Conservation (phyloP, 2,113 vertebrate genomes). For the Microtus richardsoni region DNA sequence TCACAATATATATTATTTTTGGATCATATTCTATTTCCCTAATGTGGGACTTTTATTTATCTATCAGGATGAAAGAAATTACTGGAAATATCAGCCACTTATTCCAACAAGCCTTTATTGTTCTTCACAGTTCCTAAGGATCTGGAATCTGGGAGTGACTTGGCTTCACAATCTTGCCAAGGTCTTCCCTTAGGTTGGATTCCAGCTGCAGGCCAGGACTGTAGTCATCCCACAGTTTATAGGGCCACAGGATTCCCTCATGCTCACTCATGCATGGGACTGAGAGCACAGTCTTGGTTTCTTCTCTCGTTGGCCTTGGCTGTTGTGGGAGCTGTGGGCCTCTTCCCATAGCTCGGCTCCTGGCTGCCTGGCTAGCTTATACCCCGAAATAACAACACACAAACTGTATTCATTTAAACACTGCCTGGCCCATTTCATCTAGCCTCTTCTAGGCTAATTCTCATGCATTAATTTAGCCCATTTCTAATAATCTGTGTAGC, state of each 20-base stretch:
- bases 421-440: too few relatives aligned
- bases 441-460: too few relatives aligned
- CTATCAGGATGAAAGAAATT: background rate
- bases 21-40: slow-evolving; percentile 16
- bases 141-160: slow-evolving; percentile 5
- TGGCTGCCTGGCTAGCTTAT: too few relatives aligned
- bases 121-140: background rate
- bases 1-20: slow-evolving; percentile 41
- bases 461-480: too few relatives aligned
- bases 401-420: too few relatives aligned
- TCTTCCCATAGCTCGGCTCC: too few relatives aligned
- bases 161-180: background rate
- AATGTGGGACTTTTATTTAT: slow-evolving; percentile 35
- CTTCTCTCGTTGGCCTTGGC: background rate
- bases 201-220: background rate
- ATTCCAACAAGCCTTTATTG: slow-evolving; percentile 12
- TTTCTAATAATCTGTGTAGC: too few relatives aligned
- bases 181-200: background rate
- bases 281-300: background rate
- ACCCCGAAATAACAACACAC: too few relatives aligned
- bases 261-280: background rate
- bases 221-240: background rate
- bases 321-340: too few relatives aligned
- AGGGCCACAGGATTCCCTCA: background rate
- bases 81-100: slow-evolving; percentile 31